Conservation (phyloP, 1,140 invertebrate species). For the Trachymyrmex cornetzi region DNA sequence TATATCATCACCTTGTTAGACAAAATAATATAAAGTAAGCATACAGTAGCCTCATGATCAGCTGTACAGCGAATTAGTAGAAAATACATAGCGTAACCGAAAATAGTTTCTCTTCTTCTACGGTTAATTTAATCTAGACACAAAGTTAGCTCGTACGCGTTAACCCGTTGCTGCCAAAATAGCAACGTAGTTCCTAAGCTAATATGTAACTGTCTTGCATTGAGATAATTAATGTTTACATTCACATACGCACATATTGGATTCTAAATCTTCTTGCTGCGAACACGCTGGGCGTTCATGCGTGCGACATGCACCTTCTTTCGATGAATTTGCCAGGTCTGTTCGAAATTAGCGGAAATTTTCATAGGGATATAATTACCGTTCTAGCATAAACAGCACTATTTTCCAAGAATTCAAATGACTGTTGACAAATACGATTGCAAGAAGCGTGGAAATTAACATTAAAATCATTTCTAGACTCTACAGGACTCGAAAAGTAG, state of each 20-base stretch:
- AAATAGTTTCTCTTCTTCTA: conserved; percentile 65
- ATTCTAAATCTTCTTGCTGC: conserved; percentile 49
- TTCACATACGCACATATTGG: conserved; percentile 50
- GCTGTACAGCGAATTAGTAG: conserved; percentile 54
- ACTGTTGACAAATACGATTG: conserved; percentile 42
- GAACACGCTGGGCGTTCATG: conserved; percentile 59
- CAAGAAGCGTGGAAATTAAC: conserved; percentile 42
- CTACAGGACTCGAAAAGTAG: not conserved
- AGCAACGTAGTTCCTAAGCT: conserved; percentile 70
- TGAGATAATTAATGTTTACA: conserved; percentile 67
- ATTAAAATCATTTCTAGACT: conserved; percentile 54
- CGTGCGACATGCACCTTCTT: conserved; percentile 55
- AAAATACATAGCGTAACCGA: conserved; percentile 58
- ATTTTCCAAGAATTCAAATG: conserved; percentile 50
- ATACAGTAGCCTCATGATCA: conserved; percentile 30
- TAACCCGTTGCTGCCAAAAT: conserved; percentile 66
- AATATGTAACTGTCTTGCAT: conserved; percentile 69
- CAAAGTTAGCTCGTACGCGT: conserved; percentile 61
- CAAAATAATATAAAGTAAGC: conserved; percentile 58
- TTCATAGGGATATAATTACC: conserved; percentile 52
- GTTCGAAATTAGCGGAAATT: conserved; percentile 40
- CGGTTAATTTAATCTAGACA: conserved; percentile 65
- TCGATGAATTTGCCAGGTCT: conserved; percentile 54
- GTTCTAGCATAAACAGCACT: conserved; percentile 20
- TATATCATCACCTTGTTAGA: conserved; percentile 54